Base-by-base conservation (phyloP, 2,888 invertebrate species). In the Elegia similella region DNA sequence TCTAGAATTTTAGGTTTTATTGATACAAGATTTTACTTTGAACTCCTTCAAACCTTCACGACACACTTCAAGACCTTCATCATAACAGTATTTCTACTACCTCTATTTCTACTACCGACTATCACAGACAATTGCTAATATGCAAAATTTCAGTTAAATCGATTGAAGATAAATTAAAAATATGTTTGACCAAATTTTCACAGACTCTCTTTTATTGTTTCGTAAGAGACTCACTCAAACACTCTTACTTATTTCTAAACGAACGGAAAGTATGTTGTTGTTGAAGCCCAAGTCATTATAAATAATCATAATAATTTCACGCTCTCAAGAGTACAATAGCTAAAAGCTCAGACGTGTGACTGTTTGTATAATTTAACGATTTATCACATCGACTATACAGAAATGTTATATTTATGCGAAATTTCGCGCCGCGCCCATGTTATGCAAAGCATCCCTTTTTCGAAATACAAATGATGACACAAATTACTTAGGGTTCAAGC, bases 351-450 rank as follows among this genome's bases (percentile, higher is more conserved):
- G 66, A 75, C 69, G 72, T 59, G 59, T 42, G 72, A 64, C 80
- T 80, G 84, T 87, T 88, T 80, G 88, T 84, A 89, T 89, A 90
- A 90, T 84, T 76, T 67, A 29, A 58, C 73, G 67, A 80, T 90
- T 86, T 84, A 86, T 90, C 86, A 87, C 72, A 69, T 60, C 59
- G 59, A 60, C 75, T 65, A 80, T 82, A 74, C 73, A 84, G 78
- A 67, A 57, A 59, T 68, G 71, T 67, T 65, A 73, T 69, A 72
- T 74, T 76, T 69, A 80, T 74, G 70, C 81, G 75, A 83, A 82
- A 76, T 76, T 62, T 71, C 57, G 66, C 73, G 60, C 64, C 64
- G 61, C 62, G 81, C 89, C 89, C 89, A 80, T 87, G 85, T 88
- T 88, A 90, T 90, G 90, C 87, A 76, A 90, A 90, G 75, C 71